A percentile compares a stretch with the other conserved stretches of the same genome.
These are phyloP conservation scores for Mixornis gularis DNA, from an alignment of 2,113 vertebrate genomes.

Conservation along the genomic window DNA sequence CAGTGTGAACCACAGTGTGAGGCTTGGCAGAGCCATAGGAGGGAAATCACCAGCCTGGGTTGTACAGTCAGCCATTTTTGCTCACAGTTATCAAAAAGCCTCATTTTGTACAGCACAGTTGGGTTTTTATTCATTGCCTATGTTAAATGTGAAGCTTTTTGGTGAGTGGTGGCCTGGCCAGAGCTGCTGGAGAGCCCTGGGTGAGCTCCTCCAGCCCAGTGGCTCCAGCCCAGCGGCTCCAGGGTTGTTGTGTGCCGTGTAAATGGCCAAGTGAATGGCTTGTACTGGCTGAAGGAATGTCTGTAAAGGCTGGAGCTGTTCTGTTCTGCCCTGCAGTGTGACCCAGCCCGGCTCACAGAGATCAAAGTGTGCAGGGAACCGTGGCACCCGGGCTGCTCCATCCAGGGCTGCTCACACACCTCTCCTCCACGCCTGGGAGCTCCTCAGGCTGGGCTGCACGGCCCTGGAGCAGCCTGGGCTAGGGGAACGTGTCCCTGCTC, in stretches of 20 bases:
- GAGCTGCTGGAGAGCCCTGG: accelerated
- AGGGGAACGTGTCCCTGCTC: background rate
- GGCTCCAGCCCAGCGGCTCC: accelerated
- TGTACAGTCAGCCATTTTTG: accelerated
- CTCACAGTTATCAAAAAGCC: background rate
- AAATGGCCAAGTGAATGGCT: background rate
- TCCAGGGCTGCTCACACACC: background rate
- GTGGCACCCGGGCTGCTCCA: accelerated
- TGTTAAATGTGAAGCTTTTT: background rate
- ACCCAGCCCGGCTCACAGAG: accelerated
- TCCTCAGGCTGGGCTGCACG: accelerated
- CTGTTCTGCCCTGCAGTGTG: accelerated
- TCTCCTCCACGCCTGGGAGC: background rate
- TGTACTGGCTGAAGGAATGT: background rate
- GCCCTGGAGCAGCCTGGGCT: background rate
- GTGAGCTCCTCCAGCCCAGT: accelerated
- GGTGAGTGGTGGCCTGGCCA: background rate
- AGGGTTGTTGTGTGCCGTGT: background rate
- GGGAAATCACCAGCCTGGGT: accelerated
- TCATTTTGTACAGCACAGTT: background rate
- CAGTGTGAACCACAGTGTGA: accelerated
- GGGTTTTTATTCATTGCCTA: background rate
- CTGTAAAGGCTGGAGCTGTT: too few species aligned
- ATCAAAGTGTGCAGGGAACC: background rate
- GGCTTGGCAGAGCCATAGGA: background rate